Evolutionary conservation across 2,888 invertebrate genomes (phyloP).

Genomic region (Drosophila stalkeri): DNA sequence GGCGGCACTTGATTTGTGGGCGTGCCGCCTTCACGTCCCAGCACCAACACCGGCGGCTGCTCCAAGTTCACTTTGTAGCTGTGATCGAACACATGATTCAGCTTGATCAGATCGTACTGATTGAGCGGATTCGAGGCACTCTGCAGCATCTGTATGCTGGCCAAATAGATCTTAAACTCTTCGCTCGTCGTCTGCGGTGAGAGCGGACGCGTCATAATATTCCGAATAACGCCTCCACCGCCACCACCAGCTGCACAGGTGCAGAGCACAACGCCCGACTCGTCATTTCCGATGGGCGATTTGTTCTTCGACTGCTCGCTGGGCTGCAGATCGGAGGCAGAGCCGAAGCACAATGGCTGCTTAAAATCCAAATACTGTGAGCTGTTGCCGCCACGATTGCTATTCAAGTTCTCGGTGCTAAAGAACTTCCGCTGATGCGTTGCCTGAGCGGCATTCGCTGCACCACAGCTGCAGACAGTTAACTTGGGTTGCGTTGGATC

Average conservation of each 20-base stretch:
- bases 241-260: slow-evolving; percentile 83
- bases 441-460: slow-evolving; percentile 56
- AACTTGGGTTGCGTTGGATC: slow-evolving; percentile 59
- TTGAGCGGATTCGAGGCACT: slow-evolving; percentile 89
- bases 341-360: slow-evolving; percentile 84
- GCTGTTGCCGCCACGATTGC: slow-evolving; percentile 67
- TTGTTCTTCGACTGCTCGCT: slow-evolving; percentile 55
- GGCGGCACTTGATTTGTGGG: slow-evolving; percentile 70
- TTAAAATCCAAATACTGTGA: slow-evolving; percentile 82
- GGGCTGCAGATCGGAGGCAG: slow-evolving; percentile 85
- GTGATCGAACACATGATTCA: slow-evolving; percentile 87
- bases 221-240: slow-evolving; percentile 79
- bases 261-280: slow-evolving; percentile 48
- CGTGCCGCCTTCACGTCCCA: slow-evolving; percentile 68
- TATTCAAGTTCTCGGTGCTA: slow-evolving; percentile 84
- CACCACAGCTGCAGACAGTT: slow-evolving; percentile 66
- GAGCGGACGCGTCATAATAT: slow-evolving; percentile 88
- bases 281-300: slow-evolving; percentile 18
- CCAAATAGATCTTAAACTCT: slow-evolving; percentile 90
- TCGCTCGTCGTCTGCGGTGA: slow-evolving; percentile 89
- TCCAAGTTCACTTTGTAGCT: slow-evolving; percentile 76
- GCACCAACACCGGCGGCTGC: slow-evolving; percentile 59
- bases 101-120: slow-evolving; percentile 87
- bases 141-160: slow-evolving; percentile 90
- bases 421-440: slow-evolving; percentile 84